Evolutionary conservation across 2,888 invertebrate species (phyloP), one percentile per base, ranked within the genome.

Genomic region (Zeuzera pyrina): DNA sequence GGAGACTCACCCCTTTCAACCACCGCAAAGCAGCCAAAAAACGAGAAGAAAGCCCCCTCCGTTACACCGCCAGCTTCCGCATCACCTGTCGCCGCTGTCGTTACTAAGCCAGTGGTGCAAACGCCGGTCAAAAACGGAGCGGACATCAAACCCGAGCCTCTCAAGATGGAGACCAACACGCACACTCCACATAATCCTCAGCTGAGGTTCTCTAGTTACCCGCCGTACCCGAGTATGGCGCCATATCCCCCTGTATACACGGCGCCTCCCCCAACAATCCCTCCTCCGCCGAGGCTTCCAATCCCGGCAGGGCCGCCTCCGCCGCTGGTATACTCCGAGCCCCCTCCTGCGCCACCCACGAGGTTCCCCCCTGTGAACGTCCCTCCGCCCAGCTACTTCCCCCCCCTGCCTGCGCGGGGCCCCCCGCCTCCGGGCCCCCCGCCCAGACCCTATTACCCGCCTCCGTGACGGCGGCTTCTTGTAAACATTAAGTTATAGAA

Each of bases 1-100:
- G 86, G 86, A 0, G 90, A 91, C 34, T 88, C 92, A 43, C 92
- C 92, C 1, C 91, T 90, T 1, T 68, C 87, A 16, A 64, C 83
- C 23, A 76, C 87, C 13, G 57, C 83, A 1, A 77, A 77, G 58
- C 51, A 62, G 42, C 69, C 85, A 62, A 87, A 87, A 74, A 86
- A 85, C 58, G 86, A 85, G 48, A 85, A 85, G 53, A 74, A 72
- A 49, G 79, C 85, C 52, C 67, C 60, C 50, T 73, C 77, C 49
- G 51, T 63, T 73, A 81, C 84, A 62, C 81, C 83, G 69, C 84
- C 84, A 42, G 66, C 70, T 71, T 79, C 79, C 49, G 69, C 42
- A 52, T 84, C 84, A 23, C 83, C 84, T 62, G 64, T 70, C 66
- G 67, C 74, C 63, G 57, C 55, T 47, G 43, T 41, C 49, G 33